Evolutionary conservation across 2,797 vertebrate genomes (phyloP).

Genomic region (Otolemur crassicaudatus): DNA sequence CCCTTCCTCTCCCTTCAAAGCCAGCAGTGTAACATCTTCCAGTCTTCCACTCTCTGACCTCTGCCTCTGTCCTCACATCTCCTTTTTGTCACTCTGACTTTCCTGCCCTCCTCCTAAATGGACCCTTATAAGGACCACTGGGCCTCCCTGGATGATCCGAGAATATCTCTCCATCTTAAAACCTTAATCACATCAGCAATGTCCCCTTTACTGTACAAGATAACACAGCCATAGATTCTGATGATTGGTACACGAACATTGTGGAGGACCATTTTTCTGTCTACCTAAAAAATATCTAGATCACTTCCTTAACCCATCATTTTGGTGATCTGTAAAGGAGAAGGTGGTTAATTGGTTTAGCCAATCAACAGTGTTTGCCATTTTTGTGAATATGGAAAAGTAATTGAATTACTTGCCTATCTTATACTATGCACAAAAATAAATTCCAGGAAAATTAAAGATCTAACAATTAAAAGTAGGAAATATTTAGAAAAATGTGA

Average conservation of each 20-base stretch:
- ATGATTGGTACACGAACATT: background rate
- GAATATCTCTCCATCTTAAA: background rate
- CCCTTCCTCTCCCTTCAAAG: background rate
- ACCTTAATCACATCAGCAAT: background rate
- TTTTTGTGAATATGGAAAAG: background rate
- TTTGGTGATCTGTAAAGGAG: background rate
- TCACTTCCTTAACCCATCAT: background rate
- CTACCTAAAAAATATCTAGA: background rate
- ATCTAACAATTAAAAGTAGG: background rate
- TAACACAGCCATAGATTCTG: no score
- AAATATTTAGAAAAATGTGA: background rate
- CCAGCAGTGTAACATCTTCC: background rate
- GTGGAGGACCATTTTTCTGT: background rate
- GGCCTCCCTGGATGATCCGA: background rate
- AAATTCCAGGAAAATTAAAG: background rate
- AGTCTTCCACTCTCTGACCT: background rate
- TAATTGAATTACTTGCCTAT: background rate
- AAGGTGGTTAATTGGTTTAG: background rate
- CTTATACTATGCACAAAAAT: background rate
- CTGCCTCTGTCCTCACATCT: background rate
- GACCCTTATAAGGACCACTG: background rate
- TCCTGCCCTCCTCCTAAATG: background rate
- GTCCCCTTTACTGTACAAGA: background rate
- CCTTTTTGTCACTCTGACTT: background rate
- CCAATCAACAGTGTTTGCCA: background rate